Base-by-base conservation (phyloP, 2,888 invertebrate genomes). In the Stenchaetothrips biformis region DNA sequence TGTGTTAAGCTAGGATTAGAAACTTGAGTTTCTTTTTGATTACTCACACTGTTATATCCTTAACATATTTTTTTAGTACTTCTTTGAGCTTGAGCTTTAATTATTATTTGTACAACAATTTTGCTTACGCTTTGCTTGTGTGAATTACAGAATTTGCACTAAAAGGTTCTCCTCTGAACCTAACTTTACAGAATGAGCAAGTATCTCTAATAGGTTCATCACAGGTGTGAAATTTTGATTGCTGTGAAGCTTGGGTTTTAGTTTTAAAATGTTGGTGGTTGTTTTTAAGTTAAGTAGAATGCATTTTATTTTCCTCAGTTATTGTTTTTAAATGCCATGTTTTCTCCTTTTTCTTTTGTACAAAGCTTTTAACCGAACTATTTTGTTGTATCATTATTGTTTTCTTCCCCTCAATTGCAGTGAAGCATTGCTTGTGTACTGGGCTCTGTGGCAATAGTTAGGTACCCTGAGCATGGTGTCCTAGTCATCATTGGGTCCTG, bases 261-360 rank as follows among this genome's bases (percentile, higher is more conserved):
- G 11, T 8, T 21, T 74, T 4, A 25, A 25, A 7, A 74, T 74
- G 21, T 74, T 74, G 67, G 67, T 74, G 67, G 67, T 25, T 74
- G 67, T 74, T 74, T 74, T 74, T 74, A 74, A 74, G 67, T 74
- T 74, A 25, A 74, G 67, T 74, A 25, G 67, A 74, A 3, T 74
- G 67, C 67, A 74, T 25, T 74, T 74, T 37, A 25, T 25, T 74
- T 74, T 74, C 25, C 21, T 74, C 67, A 74, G 67, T 74, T 74
- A 74, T 67, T 74, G 67, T 74, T 74, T 74, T 74, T 2, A 74
- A 74, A 74, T 74, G 67, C 67, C 67, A 74, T 74, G 67, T 25
- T 74, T 74, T 21, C 37, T 4, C 37, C 37, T 37, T 37, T 37
- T 37, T 37, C 37, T 74, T 25, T 11, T 74, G 67, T 74, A 74